phyloP scores from a whole-genome alignment of 64 coral and sea anemone species.

The Dendronephthya gigantea region DNA sequence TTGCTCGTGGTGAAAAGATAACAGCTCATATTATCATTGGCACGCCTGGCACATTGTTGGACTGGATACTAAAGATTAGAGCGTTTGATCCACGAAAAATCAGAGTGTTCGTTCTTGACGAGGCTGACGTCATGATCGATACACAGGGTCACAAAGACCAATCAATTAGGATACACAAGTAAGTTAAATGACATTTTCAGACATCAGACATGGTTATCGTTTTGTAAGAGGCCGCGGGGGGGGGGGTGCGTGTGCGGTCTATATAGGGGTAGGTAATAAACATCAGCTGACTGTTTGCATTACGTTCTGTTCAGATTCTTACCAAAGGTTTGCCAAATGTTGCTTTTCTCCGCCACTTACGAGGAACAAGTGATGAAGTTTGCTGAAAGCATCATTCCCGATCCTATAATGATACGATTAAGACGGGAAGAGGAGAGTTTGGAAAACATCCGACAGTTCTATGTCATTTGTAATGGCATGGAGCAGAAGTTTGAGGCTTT shows the following conservation, averaged over 20 bases:
- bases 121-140: conserved; percentile 95
- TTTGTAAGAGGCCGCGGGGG: no score
- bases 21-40: conserved; percentile 79
- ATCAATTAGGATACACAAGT: conserved; percentile 95
- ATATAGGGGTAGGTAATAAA: no score
- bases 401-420: conserved; percentile 63
- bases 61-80: conserved; percentile 55
- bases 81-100: conserved; percentile 62
- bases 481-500: conserved; percentile 78
- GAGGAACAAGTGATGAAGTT: conserved; percentile 89
- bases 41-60: conserved; percentile 79
- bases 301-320: conserved; percentile 28
- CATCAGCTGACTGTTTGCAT: no score
- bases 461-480: conserved; percentile 50
- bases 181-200: no score
- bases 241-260: no score
- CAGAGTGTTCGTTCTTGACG: conserved; percentile 84
- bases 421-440: conserved; percentile 74
- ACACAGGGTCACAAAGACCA: conserved; percentile 79
- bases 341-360: conserved; percentile 86
- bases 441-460: conserved; percentile 91
- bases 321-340: conserved; percentile 60
- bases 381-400: conserved; percentile 60
- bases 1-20: conserved; percentile 48
- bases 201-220: no score